A percentile compares a stretch with the other conserved stretches of the same genome.
Conservation (phyloP, 2,113 vertebrate genomes). For the Pungitius pungitius region DNA sequence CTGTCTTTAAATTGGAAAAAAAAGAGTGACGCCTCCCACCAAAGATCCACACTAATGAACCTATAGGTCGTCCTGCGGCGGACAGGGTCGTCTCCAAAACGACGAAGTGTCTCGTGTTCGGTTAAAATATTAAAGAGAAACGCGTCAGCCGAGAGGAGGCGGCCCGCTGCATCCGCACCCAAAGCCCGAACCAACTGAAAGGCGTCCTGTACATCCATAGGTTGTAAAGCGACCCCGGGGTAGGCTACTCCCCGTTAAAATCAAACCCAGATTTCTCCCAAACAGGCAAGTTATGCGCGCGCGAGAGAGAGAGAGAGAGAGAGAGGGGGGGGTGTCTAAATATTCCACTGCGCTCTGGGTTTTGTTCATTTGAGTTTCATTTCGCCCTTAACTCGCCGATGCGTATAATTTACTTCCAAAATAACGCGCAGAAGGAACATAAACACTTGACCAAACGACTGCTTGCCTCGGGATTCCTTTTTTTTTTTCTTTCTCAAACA, state of each 20-base stretch:
- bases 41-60: conserved; percentile 52
- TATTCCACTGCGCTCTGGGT: conserved; percentile 23
- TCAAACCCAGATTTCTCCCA: conserved; percentile 80
- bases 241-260: conserved; percentile 78
- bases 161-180: conserved; percentile 48
- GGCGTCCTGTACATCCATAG: conserved; percentile 69
- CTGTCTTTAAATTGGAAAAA: conserved; percentile 13
- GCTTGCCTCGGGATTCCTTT: background rate
- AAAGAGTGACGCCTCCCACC: conserved; percentile 36
- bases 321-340: background rate
- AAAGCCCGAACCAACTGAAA: conserved; percentile 66
- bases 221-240: conserved; percentile 71
- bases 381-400: conserved; percentile 39
- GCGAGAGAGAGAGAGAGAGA: background rate
- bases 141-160: conserved; percentile 33
- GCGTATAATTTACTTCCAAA: conserved; percentile 25
- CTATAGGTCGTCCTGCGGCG: conserved; percentile 13
- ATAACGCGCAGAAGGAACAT: conserved; percentile 30
- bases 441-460: conserved; percentile 11
- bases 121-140: conserved; percentile 10
- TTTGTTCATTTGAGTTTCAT: conserved; percentile 28
- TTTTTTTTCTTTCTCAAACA: background rate
- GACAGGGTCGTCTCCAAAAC: conserved; percentile 31
- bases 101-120: conserved; percentile 21
- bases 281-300: conserved; percentile 35